phyloP scores from a whole-genome alignment of 1,140 invertebrate genomes.

The Sycophila sp. region DNA sequence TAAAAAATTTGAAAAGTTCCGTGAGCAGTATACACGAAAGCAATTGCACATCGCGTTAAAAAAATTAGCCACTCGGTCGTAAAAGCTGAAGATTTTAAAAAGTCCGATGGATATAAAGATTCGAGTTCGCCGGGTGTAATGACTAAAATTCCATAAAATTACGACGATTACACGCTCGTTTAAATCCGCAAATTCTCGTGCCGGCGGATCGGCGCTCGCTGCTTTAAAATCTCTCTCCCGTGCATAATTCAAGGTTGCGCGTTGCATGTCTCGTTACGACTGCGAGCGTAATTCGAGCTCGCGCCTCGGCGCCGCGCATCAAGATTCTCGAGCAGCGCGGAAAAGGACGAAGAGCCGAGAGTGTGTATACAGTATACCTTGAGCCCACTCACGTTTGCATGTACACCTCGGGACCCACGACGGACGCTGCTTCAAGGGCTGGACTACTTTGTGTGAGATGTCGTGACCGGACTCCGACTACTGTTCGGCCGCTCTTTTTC shows the following conservation, averaged over 20 bases:
- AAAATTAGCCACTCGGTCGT: too few relatives aligned
- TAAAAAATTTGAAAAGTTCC: too few relatives aligned
- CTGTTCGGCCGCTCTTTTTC: neutral
- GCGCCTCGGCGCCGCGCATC: neutral
- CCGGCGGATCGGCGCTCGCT: too few relatives aligned
- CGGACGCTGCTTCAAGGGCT: neutral
- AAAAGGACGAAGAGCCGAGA: neutral
- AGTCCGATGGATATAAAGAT: too few relatives aligned
- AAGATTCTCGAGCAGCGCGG: neutral
- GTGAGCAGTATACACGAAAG: too few relatives aligned
- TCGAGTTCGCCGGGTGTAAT: neutral
- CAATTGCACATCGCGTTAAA: too few relatives aligned
- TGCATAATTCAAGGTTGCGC: neutral
- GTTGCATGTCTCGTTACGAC: slow-evolving; percentile 10
- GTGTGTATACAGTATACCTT: too few relatives aligned
- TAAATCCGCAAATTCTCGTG: neutral
- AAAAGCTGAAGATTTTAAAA: too few relatives aligned
- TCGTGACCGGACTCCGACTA: neutral
- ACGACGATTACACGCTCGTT: neutral
- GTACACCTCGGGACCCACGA: too few relatives aligned
- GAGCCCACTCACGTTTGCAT: too few relatives aligned
- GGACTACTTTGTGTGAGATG: too few relatives aligned
- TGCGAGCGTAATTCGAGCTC: neutral
- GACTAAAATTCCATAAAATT: neutral
- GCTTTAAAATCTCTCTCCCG: neutral